These are phyloP conservation scores for Cottoperca gobio DNA, from an alignment of 2,797 vertebrate species.

Conservation along the genomic window DNA sequence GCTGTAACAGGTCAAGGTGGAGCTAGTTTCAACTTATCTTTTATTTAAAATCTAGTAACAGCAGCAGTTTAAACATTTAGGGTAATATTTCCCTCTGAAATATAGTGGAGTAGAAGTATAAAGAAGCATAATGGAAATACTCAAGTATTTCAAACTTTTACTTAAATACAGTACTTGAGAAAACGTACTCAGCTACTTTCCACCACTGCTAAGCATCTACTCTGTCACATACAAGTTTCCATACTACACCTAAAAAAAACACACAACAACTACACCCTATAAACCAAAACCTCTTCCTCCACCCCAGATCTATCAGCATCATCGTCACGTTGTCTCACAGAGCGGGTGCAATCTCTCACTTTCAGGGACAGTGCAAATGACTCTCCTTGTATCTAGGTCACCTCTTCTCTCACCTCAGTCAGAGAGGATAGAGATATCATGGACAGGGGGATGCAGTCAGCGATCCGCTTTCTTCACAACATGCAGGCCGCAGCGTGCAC, in stretches of 20 bases:
- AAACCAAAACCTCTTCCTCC: not conserved
- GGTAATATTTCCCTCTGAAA: not conserved
- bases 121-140: not conserved
- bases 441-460: conserved; percentile 59
- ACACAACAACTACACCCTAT: not conserved
- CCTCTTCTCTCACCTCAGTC: conserved; percentile 73
- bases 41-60: not conserved
- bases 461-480: conserved; percentile 32
- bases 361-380: conserved; percentile 67
- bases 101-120: not conserved
- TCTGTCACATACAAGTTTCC: not conserved
- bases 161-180: not conserved
- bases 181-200: not conserved
- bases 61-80: not conserved
- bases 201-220: not conserved
- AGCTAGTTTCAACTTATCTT: not conserved
- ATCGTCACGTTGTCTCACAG: conserved; percentile 46
- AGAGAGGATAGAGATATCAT: conserved; percentile 63
- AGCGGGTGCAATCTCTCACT: conserved; percentile 59
- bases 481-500: conserved; percentile 14
- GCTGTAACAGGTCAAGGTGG: not conserved
- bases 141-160: not conserved
- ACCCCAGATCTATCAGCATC: conserved; percentile 37
- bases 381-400: conserved; percentile 73
- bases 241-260: conserved; percentile 13